Conservation (phyloP, 2,113 vertebrate genomes). For the Pseudonaja textilis region DNA sequence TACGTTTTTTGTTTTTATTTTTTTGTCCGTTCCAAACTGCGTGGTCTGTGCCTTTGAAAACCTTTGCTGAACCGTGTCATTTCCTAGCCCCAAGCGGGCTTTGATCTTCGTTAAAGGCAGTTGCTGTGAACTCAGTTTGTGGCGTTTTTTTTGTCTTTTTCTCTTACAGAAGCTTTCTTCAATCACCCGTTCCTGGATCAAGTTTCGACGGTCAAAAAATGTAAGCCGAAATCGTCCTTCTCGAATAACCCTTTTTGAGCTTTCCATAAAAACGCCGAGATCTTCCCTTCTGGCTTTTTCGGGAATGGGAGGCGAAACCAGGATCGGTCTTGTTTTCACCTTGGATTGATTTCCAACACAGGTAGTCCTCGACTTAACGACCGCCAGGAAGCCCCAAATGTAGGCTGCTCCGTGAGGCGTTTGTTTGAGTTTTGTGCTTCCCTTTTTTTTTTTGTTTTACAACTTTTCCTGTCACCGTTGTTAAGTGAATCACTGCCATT, state of each 20-base stretch:
- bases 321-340: neutral
- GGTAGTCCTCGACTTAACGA: too few species aligned
- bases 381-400: too few species aligned
- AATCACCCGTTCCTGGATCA: slow-evolving; percentile 92
- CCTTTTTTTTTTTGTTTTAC: too few species aligned
- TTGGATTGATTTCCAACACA: neutral
- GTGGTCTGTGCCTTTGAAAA: slow-evolving; percentile 10
- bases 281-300: neutral
- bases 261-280: neutral
- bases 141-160: slow-evolving; percentile 49
- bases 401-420: fast-evolving
- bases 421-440: too few species aligned
- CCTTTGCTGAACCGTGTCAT: slow-evolving; percentile 45
- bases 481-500: too few species aligned
- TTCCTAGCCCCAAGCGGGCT: slow-evolving; percentile 11
- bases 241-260: neutral
- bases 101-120: neutral
- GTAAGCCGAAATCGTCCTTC: slow-evolving; percentile 71
- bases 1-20: slow-evolving; percentile 24
- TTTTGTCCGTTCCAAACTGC: slow-evolving; percentile 38
- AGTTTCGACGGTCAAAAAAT: slow-evolving; percentile 87
- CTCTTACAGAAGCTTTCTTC: slow-evolving; percentile 86
- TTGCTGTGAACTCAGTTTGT: neutral
- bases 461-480: too few species aligned
- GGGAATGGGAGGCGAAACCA: neutral